phyloP scores from a whole-genome alignment of 2,888 invertebrate species.

The Patella caerulea region DNA sequence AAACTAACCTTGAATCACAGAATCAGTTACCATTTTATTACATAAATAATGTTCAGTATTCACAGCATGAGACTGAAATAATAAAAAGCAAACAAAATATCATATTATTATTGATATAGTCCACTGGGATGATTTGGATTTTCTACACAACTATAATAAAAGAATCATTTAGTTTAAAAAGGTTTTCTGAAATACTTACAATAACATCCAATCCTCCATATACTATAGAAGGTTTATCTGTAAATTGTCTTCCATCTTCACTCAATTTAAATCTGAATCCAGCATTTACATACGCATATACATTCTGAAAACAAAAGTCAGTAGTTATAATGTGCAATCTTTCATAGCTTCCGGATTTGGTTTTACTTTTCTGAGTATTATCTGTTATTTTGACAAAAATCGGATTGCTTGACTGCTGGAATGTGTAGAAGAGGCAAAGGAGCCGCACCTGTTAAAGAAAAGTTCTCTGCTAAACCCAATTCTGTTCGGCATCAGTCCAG shows the following conservation, averaged over 20 bases:
- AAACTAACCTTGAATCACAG: slow-evolving; percentile 46
- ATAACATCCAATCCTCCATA: background rate
- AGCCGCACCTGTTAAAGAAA: no score
- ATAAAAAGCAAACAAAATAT: background rate
- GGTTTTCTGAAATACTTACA: background rate
- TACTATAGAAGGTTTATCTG: background rate
- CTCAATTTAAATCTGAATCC: slow-evolving; percentile 79
- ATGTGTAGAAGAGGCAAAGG: no score
- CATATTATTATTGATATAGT: no score
- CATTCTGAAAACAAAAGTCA: slow-evolving; percentile 75
- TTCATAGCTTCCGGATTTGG: no score
- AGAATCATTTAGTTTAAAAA: no score
- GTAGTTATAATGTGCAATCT: no score
- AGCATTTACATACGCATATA: slow-evolving; percentile 84
- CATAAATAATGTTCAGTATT: slow-evolving; percentile 50
- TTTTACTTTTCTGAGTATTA: no score
- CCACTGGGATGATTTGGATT: no score
- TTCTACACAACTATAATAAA: no score
- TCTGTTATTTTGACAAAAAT: no score
- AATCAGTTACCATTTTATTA: slow-evolving; percentile 40
- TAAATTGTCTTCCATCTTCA: slow-evolving; percentile 65
- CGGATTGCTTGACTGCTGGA: no score
- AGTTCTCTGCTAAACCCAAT: background rate
- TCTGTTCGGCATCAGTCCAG: background rate
- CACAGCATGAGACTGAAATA: slow-evolving; percentile 74